These are phyloP conservation scores for Agraylea sexmaculata DNA, from an alignment of 1,140 invertebrate species.

Conservation along the genomic window DNA sequence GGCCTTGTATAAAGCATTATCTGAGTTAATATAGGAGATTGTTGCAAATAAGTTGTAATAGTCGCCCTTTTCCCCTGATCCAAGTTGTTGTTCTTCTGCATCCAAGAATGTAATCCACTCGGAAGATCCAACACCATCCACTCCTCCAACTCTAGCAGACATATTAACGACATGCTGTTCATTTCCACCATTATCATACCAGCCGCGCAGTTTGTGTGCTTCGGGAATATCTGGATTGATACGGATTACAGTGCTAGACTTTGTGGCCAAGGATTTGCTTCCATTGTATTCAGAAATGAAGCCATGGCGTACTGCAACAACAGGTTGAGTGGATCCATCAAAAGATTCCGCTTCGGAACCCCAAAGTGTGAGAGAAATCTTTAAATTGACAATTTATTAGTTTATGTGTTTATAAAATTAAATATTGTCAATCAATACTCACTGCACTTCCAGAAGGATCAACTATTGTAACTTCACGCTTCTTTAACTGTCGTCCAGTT, in stretches of 20 bases:
- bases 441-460: constrained; percentile 76
- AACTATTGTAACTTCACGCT: constrained; percentile 78
- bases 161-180: constrained; percentile 48
- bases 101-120: constrained; percentile 64
- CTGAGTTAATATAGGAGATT: constrained; percentile 41
- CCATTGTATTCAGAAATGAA: constrained; percentile 43
- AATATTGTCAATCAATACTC: constrained; percentile 23
- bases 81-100: constrained; percentile 51
- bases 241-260: constrained; percentile 49
- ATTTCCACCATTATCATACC: constrained; percentile 74
- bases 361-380: constrained; percentile 65
- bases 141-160: constrained; percentile 42
- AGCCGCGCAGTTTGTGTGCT: constrained; percentile 73
- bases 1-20: constrained; percentile 81
- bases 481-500: constrained; percentile 74
- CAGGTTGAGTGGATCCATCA: constrained; percentile 58
- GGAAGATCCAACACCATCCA: constrained; percentile 31
- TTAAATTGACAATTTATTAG: constrained; percentile 18
- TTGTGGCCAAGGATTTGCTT: constrained; percentile 54
- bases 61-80: constrained; percentile 60
- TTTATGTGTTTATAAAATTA: not conserved
- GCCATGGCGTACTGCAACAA: constrained; percentile 51
- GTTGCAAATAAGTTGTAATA: constrained; percentile 48
- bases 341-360: constrained; percentile 75
- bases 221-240: constrained; percentile 84